Conservation (phyloP, 2,888 invertebrate species). For the Bellardia pandia region DNA sequence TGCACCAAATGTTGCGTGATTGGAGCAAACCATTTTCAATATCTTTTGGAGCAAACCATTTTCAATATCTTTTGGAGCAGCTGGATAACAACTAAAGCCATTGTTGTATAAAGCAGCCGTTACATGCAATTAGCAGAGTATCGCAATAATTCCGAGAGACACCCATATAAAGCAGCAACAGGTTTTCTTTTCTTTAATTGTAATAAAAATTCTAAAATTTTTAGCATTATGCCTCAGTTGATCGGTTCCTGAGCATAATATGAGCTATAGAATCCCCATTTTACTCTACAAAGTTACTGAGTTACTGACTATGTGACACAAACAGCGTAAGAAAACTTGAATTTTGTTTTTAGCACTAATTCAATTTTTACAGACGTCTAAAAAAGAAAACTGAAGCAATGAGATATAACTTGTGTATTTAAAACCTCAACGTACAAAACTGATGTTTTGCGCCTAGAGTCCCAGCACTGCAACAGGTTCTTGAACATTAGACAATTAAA, state of each 20-base stretch:
- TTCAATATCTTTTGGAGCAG: not conserved
- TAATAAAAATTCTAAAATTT: constrained; percentile 30
- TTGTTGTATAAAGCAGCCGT: constrained; percentile 15
- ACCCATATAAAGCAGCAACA: not conserved
- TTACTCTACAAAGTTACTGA: too few relatives aligned
- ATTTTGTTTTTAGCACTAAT: constrained; percentile 50
- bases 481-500: too few relatives aligned
- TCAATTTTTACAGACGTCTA: constrained; percentile 44
- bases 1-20: constrained; percentile 52
- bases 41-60: not conserved
- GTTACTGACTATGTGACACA: not conserved
- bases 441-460: too few relatives aligned
- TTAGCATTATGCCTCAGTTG: constrained; percentile 73
- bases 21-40: not conserved
- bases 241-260: constrained; percentile 70
- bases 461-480: too few relatives aligned
- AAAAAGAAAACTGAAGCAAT: not conserved
- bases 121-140: not conserved
- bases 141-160: not conserved
- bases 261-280: not conserved
- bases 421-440: too few relatives aligned
- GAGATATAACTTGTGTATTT: too few relatives aligned
- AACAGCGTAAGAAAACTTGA: constrained; percentile 47
- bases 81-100: constrained; percentile 22
- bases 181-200: not conserved